Evolutionary conservation across 2,797 vertebrate species (phyloP).

Genomic region (Acipenser ruthenus): DNA sequence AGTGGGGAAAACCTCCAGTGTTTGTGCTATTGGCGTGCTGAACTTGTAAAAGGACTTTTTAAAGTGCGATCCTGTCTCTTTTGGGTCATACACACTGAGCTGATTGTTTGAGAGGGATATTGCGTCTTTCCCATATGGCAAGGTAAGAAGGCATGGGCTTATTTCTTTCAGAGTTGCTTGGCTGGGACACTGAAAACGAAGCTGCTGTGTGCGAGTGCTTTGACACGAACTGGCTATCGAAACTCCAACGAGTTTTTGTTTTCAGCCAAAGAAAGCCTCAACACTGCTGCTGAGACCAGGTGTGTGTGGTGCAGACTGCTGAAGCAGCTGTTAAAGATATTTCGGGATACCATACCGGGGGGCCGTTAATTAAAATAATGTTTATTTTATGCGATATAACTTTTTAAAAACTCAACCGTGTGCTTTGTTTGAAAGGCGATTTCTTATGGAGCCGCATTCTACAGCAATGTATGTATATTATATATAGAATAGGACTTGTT

Average conservation of each 20-base stretch:
- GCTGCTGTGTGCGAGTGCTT: conserved; percentile 2
- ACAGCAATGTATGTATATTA: too few species aligned
- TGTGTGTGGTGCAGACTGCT: conserved; percentile 11
- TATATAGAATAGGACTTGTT: too few species aligned
- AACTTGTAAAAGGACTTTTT: conserved; percentile 45
- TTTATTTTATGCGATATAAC: too few species aligned
- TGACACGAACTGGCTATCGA: conserved; percentile 39
- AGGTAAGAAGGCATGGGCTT: conserved; percentile 22
- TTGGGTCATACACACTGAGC: conserved; percentile 26
- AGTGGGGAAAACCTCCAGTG: conserved; percentile 9
- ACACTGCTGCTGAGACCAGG: conserved; percentile 41
- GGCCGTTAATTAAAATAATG: too few species aligned
- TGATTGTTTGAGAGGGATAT: conserved; percentile 40
- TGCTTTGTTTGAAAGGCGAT: too few species aligned
- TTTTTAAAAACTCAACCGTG: too few species aligned
- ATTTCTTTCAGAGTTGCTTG: not conserved
- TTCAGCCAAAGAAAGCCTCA: conserved; percentile 40
- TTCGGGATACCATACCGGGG: too few species aligned
- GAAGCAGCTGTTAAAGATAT: too few species aligned
- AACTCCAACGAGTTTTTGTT: conserved; percentile 63
- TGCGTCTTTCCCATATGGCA: conserved; percentile 17
- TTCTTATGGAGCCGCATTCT: too few species aligned
- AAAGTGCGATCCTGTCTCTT: conserved; percentile 27
- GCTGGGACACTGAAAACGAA: not conserved
- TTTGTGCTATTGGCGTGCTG: conserved; percentile 7